Base-by-base conservation (phyloP, 2,888 invertebrate genomes). In the Dyspetes luteomarginatus region DNA sequence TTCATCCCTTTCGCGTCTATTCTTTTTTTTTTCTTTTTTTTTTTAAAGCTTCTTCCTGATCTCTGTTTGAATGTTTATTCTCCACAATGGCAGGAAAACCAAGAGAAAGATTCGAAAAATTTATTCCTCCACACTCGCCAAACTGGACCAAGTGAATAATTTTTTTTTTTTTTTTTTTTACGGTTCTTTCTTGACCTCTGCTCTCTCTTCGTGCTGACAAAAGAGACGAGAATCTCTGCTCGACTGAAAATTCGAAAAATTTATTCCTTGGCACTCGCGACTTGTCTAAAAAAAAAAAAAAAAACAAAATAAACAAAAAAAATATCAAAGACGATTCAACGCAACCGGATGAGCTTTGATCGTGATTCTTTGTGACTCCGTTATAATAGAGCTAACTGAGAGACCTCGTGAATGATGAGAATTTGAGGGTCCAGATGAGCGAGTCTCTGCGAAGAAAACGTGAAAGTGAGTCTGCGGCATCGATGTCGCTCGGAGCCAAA, bases 401-500 rank as follows among this genome's bases (percentile, higher is more conserved):
- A 26, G 26, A 1, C 24, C 3, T 15, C 45, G 9, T 3, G 24
- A 12, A 45, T 26, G 22, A n/a, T 19, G 17, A 17, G 58, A 52
- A 55, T 12, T 5, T 0, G 62, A 64, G 62, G 36, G 56, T 24
- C 56, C 12, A 62, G 12, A 28, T 22, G 58, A 58, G 26, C 12
- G 72, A 76, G 48, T 50, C 50, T 64, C 52, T 30, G 36, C 26
- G 7, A 56, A 36, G 55, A 36, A 52, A 50, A 19, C 64, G 68
- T 24, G 24, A 15, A 45, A 41, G 69, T 43, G 30, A 4, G 12
- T 62, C 41, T 58, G 73, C 41, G 86, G 88, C 89, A 88, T 89
- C 87, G 88, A 89, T 88, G 88, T 89, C 88, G 84, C 87, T 78
- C 81, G 82, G 4, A 50, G 36, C 52, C 64, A 69, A 52, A 74